Evolutionary conservation across 2,113 vertebrate genomes (phyloP).

Genomic region (Columba janthina): DNA sequence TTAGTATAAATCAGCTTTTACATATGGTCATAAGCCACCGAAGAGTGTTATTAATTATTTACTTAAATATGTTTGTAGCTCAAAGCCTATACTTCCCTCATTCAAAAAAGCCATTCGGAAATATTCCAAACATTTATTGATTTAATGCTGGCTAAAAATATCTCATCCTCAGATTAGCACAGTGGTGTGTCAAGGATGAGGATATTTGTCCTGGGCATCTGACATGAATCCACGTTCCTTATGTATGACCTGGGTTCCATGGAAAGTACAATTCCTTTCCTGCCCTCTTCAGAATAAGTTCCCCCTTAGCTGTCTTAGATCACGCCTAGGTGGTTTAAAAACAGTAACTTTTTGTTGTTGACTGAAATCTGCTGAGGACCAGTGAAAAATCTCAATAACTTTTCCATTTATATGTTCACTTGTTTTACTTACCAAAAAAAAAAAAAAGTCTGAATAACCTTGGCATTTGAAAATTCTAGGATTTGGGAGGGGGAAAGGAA

Average conservation of each 20-base stretch:
- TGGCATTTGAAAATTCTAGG: not conserved
- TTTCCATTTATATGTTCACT: not conserved
- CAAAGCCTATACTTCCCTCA: not conserved
- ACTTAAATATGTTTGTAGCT: not conserved
- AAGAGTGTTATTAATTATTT: constrained; percentile 6
- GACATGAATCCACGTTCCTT: not conserved
- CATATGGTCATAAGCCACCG: rapidly evolving
- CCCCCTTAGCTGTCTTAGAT: not conserved
- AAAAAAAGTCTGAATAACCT: not conserved
- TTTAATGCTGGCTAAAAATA: constrained; percentile 33
- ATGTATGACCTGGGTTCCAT: rapidly evolving
- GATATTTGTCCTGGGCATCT: not conserved
- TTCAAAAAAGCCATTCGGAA: not conserved
- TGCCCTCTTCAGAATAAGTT: not conserved
- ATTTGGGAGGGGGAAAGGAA: not conserved
- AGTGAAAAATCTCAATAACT: not conserved
- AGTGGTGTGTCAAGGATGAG: not conserved
- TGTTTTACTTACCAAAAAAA: not conserved
- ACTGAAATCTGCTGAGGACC: not conserved
- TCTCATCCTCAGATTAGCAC: not conserved
- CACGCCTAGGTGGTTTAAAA: not conserved
- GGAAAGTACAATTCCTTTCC: not conserved
- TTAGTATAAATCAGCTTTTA: not conserved
- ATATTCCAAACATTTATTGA: not conserved
- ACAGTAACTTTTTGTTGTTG: not conserved